Evolutionary conservation across 2,113 vertebrate species (phyloP).

Genomic region (Anhinga rufa): DNA sequence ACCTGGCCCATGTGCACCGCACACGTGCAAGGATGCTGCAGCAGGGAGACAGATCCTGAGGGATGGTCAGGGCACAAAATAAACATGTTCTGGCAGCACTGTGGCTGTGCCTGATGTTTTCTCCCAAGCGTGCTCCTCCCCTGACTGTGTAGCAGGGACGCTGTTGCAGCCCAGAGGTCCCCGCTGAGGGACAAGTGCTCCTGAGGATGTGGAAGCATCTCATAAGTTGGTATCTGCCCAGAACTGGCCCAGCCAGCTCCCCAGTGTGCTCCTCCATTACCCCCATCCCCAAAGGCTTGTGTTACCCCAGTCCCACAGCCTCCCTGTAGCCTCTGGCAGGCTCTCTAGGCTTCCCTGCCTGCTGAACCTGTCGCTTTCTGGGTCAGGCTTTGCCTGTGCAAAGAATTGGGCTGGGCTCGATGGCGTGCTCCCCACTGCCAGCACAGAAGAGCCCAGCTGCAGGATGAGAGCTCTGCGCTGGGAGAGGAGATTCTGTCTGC

Average conservation of each 20-base stretch:
- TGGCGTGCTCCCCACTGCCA: accelerated
- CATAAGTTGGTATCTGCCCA: background rate
- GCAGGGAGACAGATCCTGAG: background rate
- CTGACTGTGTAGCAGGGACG: background rate
- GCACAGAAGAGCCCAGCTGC: background rate
- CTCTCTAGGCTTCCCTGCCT: background rate
- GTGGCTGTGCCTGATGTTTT: background rate
- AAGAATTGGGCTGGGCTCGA: background rate
- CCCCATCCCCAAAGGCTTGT: background rate
- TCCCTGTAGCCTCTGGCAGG: accelerated
- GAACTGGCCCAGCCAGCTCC: background rate
- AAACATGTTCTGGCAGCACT: background rate
- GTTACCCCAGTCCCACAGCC: background rate
- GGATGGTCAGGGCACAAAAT: background rate
- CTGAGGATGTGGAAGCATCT: background rate
- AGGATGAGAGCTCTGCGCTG: accelerated
- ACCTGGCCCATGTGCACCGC: accelerated
- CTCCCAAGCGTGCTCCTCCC: background rate
- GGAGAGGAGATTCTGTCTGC: background rate
- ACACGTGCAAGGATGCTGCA: accelerated
- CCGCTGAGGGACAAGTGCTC: background rate
- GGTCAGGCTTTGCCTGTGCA: background rate
- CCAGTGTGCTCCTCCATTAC: too few species aligned
- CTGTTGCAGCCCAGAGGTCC: background rate
- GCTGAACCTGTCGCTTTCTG: accelerated